Evolutionary conservation across 1,140 invertebrate genomes (phyloP), one percentile per base, ranked within the genome.

Genomic region (Drosophila lowei): DNA sequence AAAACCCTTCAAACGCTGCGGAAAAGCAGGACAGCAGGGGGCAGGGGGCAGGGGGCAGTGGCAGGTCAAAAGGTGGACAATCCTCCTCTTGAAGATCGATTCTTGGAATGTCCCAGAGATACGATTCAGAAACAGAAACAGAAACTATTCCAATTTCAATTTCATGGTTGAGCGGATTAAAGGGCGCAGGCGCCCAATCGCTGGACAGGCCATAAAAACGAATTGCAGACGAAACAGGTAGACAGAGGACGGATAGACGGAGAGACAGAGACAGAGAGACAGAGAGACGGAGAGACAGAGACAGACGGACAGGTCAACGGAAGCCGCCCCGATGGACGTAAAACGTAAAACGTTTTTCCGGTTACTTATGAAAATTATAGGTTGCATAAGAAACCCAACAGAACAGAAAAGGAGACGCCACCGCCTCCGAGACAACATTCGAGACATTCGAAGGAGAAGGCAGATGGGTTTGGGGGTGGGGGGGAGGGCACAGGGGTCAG

Each of bases 291-390:
- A n/a, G n/a, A 18, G 23, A 25, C 5, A 5, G 23, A 5, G 3
- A 25, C 18, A 18, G 18, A 25, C 18, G 2, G 18, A 25, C 5
- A 25, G 23, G 56, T 62, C 53, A 59, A 63, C 72, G 80, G 77
- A 86, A 84, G 77, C 77, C 23, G 23, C 23, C 23, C 23, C 63
- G 34, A 30, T 38, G 11, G 65, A 18, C 18, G 18, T 18, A 18
- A 18, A 67, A 52, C 56, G 50, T 61, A 77, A 84, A 81, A 70
- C 73, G 73, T 74, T 85, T 77, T 85, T 85, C 80, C 81, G 77
- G 72, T 81, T 86, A 64, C 55, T 81, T 85, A 81, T 49, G 43
- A 86, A 86, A 84, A 86, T 84, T 77, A 84, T 81, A 66, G 81
- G 77, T 67, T 77, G 71, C 61, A 60, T 68, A 84, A 83, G 57